phyloP scores from a whole-genome alignment of 2,113 vertebrate genomes.

The Axis porcinus region DNA sequence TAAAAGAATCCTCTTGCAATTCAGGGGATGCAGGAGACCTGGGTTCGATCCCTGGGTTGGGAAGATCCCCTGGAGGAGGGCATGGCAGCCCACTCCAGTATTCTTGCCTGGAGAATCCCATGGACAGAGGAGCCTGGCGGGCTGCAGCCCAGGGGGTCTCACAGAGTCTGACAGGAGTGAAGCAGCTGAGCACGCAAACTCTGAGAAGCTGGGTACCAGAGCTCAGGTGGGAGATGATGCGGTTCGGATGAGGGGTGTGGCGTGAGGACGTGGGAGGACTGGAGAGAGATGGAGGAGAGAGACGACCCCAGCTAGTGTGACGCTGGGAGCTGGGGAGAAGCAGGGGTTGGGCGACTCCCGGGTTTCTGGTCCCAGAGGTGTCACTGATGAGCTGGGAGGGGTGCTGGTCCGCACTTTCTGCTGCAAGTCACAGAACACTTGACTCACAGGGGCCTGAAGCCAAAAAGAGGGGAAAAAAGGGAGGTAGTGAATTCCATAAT shows the following conservation, averaged over 20 bases:
- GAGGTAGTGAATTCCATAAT: neutral
- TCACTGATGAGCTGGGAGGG: neutral
- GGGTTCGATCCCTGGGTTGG: neutral
- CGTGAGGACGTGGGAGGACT: neutral
- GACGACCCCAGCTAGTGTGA: neutral
- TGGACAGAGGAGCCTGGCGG: neutral
- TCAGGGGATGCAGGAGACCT: neutral
- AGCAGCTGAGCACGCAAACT: accelerated
- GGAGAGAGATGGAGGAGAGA: neutral
- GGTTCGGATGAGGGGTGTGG: accelerated
- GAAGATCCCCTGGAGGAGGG: neutral
- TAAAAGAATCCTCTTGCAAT: neutral
- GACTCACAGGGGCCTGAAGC: neutral
- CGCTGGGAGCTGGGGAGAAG: neutral
- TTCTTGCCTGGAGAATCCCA: neutral
- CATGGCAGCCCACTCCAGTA: neutral
- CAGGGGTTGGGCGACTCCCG: too few species aligned
- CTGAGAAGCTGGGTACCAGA: neutral
- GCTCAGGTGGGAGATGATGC: too few species aligned
- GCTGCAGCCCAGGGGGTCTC: neutral
- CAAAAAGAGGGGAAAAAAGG: neutral
- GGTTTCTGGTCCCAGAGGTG: neutral
- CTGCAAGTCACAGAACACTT: neutral
- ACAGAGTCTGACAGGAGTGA: neutral
- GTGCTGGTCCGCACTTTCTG: neutral